A percentile compares a stretch with the other conserved stretches of the same genome.
Conservation (phyloP, 2,888 invertebrate genomes). For the Oxystoma pomonae region DNA sequence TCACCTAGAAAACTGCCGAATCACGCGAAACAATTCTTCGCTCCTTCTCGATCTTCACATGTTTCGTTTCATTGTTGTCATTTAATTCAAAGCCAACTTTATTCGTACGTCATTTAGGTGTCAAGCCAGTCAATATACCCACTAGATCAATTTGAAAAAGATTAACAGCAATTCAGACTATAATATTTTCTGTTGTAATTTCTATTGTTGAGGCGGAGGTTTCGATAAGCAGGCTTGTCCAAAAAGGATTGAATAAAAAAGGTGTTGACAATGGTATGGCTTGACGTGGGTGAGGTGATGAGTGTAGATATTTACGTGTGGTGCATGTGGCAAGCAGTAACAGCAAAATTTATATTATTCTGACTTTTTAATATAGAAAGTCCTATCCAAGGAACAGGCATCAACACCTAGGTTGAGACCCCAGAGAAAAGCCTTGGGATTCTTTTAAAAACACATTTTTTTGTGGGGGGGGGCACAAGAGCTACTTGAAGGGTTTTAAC, state of each 20-base stretch:
- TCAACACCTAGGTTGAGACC: too few species aligned
- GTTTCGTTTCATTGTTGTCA: conserved; percentile 40
- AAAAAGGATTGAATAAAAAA: background rate
- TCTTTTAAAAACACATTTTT: too few species aligned
- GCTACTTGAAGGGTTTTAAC: too few species aligned
- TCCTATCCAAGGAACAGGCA: too few species aligned
- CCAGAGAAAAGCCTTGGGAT: too few species aligned
- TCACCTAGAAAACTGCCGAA: conserved; percentile 35
- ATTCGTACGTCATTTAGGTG: conserved; percentile 40
- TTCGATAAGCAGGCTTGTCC: background rate
- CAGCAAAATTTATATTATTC: too few species aligned
- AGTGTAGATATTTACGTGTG: too few species aligned
- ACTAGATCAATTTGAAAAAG: conserved; percentile 43
- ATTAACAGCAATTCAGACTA: conserved; percentile 38
- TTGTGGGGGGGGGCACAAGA: too few species aligned
- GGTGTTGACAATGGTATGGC: background rate
- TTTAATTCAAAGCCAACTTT: conserved; percentile 40
- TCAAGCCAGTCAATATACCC: conserved; percentile 35
- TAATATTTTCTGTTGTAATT: conserved; percentile 30
- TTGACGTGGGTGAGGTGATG: background rate
- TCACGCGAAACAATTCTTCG: conserved; percentile 29
- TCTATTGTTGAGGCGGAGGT: conserved; percentile 6
- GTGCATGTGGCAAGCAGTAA: too few species aligned
- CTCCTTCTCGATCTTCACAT: conserved; percentile 37
- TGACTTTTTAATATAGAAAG: too few species aligned